These are phyloP conservation scores for Scylla paramamosain DNA, from an alignment of 1,140 invertebrate genomes.

Conservation along the genomic window DNA sequence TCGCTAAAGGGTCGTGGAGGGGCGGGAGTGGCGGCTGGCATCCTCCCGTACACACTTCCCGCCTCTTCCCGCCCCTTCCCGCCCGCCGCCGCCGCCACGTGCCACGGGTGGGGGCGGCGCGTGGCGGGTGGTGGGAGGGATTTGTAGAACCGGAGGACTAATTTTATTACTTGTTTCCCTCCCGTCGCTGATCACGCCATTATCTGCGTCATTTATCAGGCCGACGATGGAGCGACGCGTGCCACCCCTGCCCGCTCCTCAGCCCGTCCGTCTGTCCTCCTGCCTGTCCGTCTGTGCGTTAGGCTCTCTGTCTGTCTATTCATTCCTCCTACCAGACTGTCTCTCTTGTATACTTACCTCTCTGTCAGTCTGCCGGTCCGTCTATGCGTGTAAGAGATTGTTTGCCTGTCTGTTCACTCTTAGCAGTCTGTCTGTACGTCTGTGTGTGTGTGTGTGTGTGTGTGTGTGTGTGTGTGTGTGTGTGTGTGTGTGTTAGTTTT, in stretches of 20 bases:
- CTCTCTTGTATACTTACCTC: too few relatives aligned
- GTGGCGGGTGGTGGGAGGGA: conserved; percentile 52
- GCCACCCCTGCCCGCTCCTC: conserved; percentile 2
- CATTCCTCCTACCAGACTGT: too few relatives aligned
- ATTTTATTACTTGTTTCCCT: conserved; percentile 72
- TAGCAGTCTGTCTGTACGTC: background rate
- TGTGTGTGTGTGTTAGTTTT: background rate
- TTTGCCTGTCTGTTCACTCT: too few relatives aligned
- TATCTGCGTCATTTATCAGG: conserved; percentile 68
- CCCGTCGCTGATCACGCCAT: conserved; percentile 64
- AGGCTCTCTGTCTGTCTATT: too few relatives aligned
- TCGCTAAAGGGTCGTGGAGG: background rate
- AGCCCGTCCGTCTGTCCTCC: background rate
- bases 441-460: conserved; percentile 27
- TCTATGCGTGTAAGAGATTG: background rate
- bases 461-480: background rate
- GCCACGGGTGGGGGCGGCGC: background rate
- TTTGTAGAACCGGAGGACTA: conserved; percentile 55
- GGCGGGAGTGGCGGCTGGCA: background rate
- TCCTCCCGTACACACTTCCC: background rate
- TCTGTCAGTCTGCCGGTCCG: background rate
- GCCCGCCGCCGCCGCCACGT: background rate
- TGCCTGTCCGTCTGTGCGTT: background rate
- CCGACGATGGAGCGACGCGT: background rate
- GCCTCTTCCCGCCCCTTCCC: background rate